Conservation (phyloP, 2,113 vertebrate species). For the Helogale parvula region DNA sequence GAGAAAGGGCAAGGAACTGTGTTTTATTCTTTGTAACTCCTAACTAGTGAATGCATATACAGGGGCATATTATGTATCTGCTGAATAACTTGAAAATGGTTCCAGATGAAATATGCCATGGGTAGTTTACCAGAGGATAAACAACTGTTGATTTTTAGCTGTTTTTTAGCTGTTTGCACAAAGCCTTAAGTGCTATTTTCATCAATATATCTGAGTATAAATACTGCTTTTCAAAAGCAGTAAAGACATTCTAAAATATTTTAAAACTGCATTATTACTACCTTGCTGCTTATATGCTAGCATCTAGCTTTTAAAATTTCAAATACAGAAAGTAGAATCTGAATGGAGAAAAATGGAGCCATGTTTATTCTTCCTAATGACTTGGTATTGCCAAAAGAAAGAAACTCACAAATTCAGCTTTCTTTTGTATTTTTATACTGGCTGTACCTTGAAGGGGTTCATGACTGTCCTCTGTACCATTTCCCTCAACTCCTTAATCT, state of each 20-base stretch:
- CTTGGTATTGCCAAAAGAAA: background rate
- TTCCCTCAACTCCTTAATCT: slow-evolving; percentile 31
- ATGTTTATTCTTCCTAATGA: background rate
- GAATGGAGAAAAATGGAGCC: background rate
- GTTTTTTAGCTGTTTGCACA: background rate
- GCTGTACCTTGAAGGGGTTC: background rate
- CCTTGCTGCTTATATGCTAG: background rate
- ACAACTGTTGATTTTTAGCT: background rate
- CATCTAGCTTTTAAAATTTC: background rate
- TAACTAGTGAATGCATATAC: background rate
- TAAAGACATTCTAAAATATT: background rate
- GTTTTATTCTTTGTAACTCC: background rate
- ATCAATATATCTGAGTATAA: slow-evolving; percentile 45
- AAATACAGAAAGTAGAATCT: background rate
- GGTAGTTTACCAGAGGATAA: background rate
- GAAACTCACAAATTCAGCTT: background rate
- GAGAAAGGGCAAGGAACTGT: background rate
- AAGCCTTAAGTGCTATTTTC: slow-evolving; percentile 37
- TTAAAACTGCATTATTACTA: slow-evolving; percentile 10
- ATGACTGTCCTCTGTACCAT: background rate
- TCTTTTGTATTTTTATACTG: slow-evolving; percentile 37
- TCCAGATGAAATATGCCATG: slow-evolving; percentile 37
- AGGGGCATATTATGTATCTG: background rate
- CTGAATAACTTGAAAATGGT: background rate
- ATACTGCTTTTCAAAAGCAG: slow-evolving; percentile 34